Evolutionary conservation across 2,888 invertebrate genomes (phyloP).

Genomic region (Orthosia gothica): DNA sequence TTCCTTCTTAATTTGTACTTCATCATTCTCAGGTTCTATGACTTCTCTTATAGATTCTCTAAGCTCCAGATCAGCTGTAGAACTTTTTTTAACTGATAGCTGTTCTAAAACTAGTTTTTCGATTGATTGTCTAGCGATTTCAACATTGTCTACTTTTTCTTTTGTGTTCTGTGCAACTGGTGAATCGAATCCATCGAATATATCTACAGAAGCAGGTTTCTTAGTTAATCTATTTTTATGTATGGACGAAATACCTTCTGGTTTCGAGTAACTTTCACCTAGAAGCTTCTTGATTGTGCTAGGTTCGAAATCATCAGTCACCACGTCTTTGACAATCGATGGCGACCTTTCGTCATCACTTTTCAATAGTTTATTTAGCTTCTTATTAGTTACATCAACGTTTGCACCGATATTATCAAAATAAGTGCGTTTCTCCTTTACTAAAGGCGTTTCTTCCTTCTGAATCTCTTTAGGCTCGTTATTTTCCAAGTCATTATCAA

Average conservation of each 20-base stretch:
- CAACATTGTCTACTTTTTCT: constrained; percentile 62
- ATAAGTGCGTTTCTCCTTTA: constrained; percentile 74
- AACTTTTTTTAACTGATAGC: constrained; percentile 57
- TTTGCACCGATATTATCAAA: constrained; percentile 76
- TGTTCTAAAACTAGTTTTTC: constrained; percentile 71
- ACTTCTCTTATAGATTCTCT: constrained; percentile 36
- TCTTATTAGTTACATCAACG: constrained; percentile 63
- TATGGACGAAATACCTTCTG: constrained; percentile 71
- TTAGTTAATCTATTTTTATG: constrained; percentile 72
- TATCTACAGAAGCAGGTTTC: constrained; percentile 80
- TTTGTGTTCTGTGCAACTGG: constrained; percentile 65
- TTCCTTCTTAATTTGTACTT: constrained; percentile 55
- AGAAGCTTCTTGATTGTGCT: constrained; percentile 81
- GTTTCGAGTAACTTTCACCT: constrained; percentile 79
- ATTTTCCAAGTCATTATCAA: constrained; percentile 67
- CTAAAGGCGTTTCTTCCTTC: constrained; percentile 30
- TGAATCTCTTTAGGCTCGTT: constrained; percentile 24
- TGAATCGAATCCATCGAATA: constrained; percentile 81
- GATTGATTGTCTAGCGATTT: constrained; percentile 72
- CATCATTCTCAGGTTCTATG: constrained; percentile 33
- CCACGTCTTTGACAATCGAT: constrained; percentile 81
- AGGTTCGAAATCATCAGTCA: constrained; percentile 74
- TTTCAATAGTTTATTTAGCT: constrained; percentile 63
- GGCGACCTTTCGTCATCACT: constrained; percentile 79
- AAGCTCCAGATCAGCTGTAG: constrained; percentile 16